These are phyloP conservation scores for Aphaenogaster floridana DNA, from an alignment of 1,140 invertebrate genomes.

Conservation along the genomic window DNA sequence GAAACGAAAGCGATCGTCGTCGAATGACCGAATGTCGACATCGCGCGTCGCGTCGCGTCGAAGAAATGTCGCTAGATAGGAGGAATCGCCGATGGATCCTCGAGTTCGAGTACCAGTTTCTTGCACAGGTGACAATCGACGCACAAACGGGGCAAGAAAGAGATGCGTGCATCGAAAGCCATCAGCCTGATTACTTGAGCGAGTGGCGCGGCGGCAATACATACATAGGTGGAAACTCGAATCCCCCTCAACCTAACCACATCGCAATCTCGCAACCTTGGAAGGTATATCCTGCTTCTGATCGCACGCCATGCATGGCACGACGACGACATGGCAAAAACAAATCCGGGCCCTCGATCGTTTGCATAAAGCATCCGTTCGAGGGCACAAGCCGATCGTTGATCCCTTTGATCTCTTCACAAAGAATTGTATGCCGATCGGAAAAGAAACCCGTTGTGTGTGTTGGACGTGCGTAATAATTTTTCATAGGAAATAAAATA, in stretches of 20 bases:
- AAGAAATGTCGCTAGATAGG: neutral
- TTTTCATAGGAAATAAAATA: neutral
- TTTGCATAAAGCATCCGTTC: slow-evolving; percentile 36
- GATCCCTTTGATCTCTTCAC: slow-evolving; percentile 15
- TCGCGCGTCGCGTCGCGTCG: neutral
- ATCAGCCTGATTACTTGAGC: slow-evolving; percentile 34
- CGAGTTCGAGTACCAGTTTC: slow-evolving; percentile 22
- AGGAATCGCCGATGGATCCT: neutral
- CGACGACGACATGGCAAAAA: slow-evolving; percentile 24
- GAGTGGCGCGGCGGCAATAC: neutral
- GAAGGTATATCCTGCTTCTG: slow-evolving; percentile 55
- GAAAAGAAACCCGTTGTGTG: too few relatives aligned
- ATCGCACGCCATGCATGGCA: slow-evolving; percentile 4
- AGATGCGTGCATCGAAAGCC: neutral
- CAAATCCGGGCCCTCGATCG: slow-evolving; percentile 21
- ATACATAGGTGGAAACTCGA: slow-evolving; percentile 5
- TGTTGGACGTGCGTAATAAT: neutral
- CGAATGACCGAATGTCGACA: neutral
- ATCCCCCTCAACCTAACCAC: slow-evolving; percentile 15
- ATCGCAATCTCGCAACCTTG: slow-evolving; percentile 44
- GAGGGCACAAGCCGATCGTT: slow-evolving; percentile 24
- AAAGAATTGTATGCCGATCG: neutral
- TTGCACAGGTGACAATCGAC: neutral
- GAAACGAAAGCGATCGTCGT: slow-evolving; percentile 28
- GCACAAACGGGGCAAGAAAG: neutral